Evolutionary conservation across 2,888 invertebrate species (phyloP).

Genomic region (Drosophila lacicola): DNA sequence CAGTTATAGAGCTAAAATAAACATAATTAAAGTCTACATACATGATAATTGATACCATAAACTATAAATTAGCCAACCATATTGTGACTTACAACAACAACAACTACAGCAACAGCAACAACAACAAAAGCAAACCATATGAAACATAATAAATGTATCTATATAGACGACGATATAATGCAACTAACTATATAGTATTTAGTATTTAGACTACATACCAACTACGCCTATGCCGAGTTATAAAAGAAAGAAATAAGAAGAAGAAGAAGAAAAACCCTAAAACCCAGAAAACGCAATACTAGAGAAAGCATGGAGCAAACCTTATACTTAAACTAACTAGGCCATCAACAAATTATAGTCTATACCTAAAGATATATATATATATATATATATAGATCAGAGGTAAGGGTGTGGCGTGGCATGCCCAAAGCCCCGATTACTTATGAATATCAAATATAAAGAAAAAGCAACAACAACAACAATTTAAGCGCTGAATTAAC

Average conservation of each 20-base stretch:
- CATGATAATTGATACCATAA: conserved; percentile 46
- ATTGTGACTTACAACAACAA: conserved; percentile 72
- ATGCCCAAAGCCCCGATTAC: conserved; percentile 30
- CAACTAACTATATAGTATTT: conserved; percentile 58
- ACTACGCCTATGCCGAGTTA: conserved; percentile 58
- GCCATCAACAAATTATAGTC: conserved; percentile 70
- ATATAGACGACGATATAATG: conserved; percentile 53
- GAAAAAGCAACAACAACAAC: conserved; percentile 23
- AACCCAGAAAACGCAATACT: conserved; percentile 9
- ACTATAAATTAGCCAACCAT: conserved; percentile 72
- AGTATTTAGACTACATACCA: conserved; percentile 51
- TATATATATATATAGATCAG: conserved; percentile 22
- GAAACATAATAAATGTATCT: conserved; percentile 23
- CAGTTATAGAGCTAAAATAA: conserved; percentile 24
- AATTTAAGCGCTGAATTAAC: conserved; percentile 54
- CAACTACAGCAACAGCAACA: conserved; percentile 37
- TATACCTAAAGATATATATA: conserved; percentile 27
- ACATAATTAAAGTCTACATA: conserved; percentile 12
- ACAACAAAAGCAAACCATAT: conserved; percentile 31
- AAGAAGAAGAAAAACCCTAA: conserved; percentile 6
- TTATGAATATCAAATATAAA: conserved; percentile 26
- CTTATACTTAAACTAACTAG: conserved; percentile 63
- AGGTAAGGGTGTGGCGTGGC: not conserved
- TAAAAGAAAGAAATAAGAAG: not conserved
- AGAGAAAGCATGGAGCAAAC: conserved; percentile 49